Base-by-base conservation (phyloP, 2,888 invertebrate genomes). In the Iphiclides podalirius region DNA sequence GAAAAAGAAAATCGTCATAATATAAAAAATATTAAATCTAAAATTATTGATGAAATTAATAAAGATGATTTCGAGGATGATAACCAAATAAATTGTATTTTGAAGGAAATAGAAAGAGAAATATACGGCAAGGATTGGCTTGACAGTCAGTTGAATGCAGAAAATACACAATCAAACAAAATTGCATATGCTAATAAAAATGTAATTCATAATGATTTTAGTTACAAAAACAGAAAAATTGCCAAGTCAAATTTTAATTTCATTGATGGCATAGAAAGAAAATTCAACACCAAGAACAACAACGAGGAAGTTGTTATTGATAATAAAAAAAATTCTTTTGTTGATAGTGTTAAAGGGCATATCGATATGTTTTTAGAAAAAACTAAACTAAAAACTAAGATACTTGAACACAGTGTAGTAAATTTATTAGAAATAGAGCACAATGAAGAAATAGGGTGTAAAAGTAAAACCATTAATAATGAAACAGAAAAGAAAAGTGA, bases 101-200 rank as follows among this genome's bases (percentile, higher is more conserved):
- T 87, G 26, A 70, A 62, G 38, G 64, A 78, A 51, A 86, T 86
- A 39, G 85, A 87, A 68, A 70, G 57, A 48, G 83, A 86, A 73
- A 84, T 84, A 15, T 28, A 13, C 8, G 13, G 28, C n/a, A 11
- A n/a, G n/a, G 13, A 28, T n/a, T 34, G 9, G 11, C 20, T 13
- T 7, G 6, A 42, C n/a, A 1, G 20, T 13, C 44, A 42, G 33
- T 17, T 37, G 33, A 37, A 7, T 23, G 7, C 23, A 15, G 31
- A 43, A 28, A 47, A 34, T 51, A 49, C 31, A 36, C 35, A n/a
- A 20, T n/a, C 11, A 34, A 42, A 47, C 16, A 2, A 23, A 6
- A 35, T 31, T 28, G 17, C 1, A n/a, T 6, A 14, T 26, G 15
- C 4, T 6, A 31, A 31, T 11, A 44, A 34, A 35, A 26, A 33